Conservation (phyloP, 2,113 vertebrate species). For the Poecile atricapillus region DNA sequence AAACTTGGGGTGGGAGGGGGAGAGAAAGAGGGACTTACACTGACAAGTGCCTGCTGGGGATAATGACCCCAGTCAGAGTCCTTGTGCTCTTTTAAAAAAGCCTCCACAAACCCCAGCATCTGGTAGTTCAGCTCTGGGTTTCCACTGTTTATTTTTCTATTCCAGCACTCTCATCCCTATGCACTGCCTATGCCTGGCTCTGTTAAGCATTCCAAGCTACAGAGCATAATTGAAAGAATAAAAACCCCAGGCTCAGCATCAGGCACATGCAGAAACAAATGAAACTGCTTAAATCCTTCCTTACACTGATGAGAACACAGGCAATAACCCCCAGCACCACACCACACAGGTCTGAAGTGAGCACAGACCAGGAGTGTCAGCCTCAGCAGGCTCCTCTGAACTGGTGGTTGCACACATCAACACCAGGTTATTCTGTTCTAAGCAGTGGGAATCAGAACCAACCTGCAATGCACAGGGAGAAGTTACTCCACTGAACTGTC, state of each 20-base stretch:
- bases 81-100: not conserved
- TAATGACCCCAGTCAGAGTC: conserved; percentile 28
- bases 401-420: not conserved
- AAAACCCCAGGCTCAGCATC: conserved; percentile 30
- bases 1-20: accelerated
- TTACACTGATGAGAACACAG: not conserved
- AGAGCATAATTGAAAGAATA: conserved; percentile 42
- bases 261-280: not conserved
- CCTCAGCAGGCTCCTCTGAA: not conserved
- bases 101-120: conserved; percentile 33
- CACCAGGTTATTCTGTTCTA: not conserved
- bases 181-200: conserved; percentile 48
- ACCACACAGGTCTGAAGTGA: not conserved
- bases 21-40: not conserved
- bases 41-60: conserved; percentile 37
- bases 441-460: not conserved
- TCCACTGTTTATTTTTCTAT: conserved; percentile 64
- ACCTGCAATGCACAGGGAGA: not conserved
- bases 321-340: not conserved
- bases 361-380: not conserved
- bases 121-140: conserved; percentile 64
- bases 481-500: not conserved
- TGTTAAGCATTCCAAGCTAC: conserved; percentile 46
- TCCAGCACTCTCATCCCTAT: conserved; percentile 4
- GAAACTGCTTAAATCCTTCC: conserved; percentile 20